Evolutionary conservation across 2,797 vertebrate species (phyloP).

Genomic region (Anas bahamensis): DNA sequence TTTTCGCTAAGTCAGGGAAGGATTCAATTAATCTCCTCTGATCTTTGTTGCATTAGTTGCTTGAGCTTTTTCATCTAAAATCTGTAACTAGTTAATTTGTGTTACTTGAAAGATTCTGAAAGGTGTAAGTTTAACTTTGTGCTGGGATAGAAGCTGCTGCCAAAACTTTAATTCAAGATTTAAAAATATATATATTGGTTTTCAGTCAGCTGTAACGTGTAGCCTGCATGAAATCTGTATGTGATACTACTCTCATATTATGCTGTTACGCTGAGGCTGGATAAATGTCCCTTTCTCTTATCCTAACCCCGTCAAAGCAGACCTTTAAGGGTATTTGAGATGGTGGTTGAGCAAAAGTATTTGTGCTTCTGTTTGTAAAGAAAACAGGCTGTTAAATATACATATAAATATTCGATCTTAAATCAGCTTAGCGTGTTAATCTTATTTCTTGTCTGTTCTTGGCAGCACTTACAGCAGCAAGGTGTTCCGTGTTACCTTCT

Average conservation of each 20-base stretch:
- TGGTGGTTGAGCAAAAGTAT: not conserved
- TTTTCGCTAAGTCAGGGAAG: not conserved
- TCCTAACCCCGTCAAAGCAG: not conserved
- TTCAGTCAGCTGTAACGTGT: not conserved
- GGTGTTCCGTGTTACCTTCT: conserved; percentile 90
- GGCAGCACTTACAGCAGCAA: conserved; percentile 91
- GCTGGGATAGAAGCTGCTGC: not conserved
- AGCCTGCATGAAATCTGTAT: not conserved
- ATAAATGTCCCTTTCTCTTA: not conserved
- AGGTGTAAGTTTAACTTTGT: not conserved
- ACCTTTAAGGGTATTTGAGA: not conserved
- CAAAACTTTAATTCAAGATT: not conserved
- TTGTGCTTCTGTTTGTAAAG: not conserved
- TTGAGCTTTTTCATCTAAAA: not conserved
- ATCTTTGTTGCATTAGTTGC: not conserved
- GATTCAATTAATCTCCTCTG: not conserved
- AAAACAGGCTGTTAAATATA: not conserved
- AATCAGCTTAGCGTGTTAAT: not conserved
- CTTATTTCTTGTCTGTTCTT: conserved; percentile 1
- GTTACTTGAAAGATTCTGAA: not conserved
- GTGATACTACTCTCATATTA: not conserved
- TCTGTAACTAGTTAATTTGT: not conserved
- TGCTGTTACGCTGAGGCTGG: not conserved
- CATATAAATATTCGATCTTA: not conserved
- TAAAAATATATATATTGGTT: not conserved